phyloP scores from a whole-genome alignment of 2,113 vertebrate species.

The Scortum barcoo region DNA sequence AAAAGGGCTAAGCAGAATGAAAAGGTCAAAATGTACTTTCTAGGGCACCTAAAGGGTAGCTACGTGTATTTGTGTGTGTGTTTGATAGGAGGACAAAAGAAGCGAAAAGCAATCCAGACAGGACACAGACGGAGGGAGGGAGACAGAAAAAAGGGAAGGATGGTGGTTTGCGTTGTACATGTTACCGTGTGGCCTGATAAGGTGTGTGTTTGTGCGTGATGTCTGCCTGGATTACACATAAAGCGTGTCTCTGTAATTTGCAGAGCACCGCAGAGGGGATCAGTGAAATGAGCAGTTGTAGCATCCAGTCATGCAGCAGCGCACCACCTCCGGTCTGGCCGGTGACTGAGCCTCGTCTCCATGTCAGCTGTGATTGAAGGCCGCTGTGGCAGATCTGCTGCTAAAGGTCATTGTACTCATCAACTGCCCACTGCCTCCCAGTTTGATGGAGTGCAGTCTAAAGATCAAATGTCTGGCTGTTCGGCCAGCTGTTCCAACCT shows the following conservation, averaged over 20 bases:
- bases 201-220: conserved; percentile 12
- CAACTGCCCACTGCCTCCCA: conserved; percentile 69
- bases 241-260: conserved; percentile 29
- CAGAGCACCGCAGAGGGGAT: conserved; percentile 32
- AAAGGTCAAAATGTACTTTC: conserved; percentile 67
- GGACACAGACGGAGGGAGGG: background rate
- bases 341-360: conserved; percentile 56
- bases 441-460: conserved; percentile 69
- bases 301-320: conserved; percentile 52
- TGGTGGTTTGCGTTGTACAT: background rate
- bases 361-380: conserved; percentile 69
- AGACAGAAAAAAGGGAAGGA: background rate
- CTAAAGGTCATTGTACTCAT: conserved; percentile 77
- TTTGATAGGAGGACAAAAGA: background rate
- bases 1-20: conserved; percentile 7
- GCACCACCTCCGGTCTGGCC: conserved; percentile 52
- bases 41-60: conserved; percentile 36
- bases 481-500: conserved; percentile 39
- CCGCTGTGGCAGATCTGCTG: conserved; percentile 60
- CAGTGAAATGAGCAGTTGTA: conserved; percentile 60
- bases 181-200: background rate
- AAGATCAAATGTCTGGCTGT: conserved; percentile 72
- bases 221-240: conserved; percentile 29
- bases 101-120: background rate
- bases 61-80: conserved; percentile 23